Base-by-base conservation (phyloP, 2,888 invertebrate species). In the Orthonevra nobilis region DNA sequence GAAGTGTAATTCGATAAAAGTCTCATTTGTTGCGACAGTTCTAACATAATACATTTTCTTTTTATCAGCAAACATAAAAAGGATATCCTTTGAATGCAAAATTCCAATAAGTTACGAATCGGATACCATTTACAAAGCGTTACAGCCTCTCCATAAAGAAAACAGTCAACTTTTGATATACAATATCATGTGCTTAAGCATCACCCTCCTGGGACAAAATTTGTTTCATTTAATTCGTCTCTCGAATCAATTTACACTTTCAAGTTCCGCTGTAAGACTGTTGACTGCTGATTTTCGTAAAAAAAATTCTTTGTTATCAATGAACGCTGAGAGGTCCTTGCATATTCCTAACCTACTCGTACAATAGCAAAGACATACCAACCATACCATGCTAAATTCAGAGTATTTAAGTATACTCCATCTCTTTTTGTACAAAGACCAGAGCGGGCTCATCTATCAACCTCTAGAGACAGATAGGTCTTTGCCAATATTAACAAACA, bases 361-460 rank as follows among this genome's bases (percentile, higher is more conserved):
- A n/a, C 48, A 19, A 64, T 64, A 60, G 72, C 72, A 77, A 77
- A 77, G 54, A 60, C 70, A 77, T 77, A 77, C 77, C 77, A 30
- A 66, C 46, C 64, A 77, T 77, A 72, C 77, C 77, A 66, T 52
- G 56, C 72, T 72, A 32, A 73, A 50, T 58, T 30, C 40, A 26
- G 20, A 64, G 70, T 70, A 58, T 52, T 50, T 66, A 54, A 70
- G 58, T 32, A 52, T 42, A 75, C 32, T 46, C n/a, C 40, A 42
- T 30, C 50, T 19, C 42, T 32, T 9, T 23, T 15, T 10, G 20
- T n/a, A 6, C n/a, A 20, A 14, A 1, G 34, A 20, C 30, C 12
- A 44, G 28, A 42, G 44, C 14, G 66, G 64, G 64, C 77, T 77
- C 77, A 77, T 77, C 77, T 60, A 77, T 77, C 77, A 77, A 66